These are phyloP conservation scores for Origma solitaria DNA, from an alignment of 2,113 vertebrate genomes.

Conservation along the genomic window DNA sequence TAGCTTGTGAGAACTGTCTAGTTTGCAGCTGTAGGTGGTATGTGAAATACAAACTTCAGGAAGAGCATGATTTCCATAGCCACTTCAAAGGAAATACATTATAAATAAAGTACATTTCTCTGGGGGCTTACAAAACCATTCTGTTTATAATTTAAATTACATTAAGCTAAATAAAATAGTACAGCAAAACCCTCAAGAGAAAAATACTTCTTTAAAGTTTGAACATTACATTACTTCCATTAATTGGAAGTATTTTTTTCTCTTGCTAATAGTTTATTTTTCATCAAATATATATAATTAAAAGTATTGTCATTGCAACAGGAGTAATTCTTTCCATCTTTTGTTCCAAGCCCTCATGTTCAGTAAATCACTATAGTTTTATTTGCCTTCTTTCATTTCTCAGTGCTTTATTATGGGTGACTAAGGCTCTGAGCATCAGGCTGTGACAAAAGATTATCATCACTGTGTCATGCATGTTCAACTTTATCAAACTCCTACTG, in stretches of 20 bases:
- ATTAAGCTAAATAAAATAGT: conserved; percentile 45
- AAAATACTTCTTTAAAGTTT: conserved; percentile 49
- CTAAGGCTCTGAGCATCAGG: neutral
- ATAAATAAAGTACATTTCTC: conserved; percentile 52
- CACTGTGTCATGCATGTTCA: accelerated
- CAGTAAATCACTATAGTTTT: neutral
- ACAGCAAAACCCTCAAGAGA: neutral
- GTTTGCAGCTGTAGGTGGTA: conserved; percentile 25
- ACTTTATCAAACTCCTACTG: neutral
- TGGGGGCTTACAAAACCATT: conserved; percentile 26
- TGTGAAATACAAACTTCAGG: neutral
- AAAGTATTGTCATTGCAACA: neutral
- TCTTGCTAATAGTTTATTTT: conserved; percentile 22
- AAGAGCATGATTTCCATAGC: conserved; percentile 30
- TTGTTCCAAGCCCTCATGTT: neutral
- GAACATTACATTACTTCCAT: conserved; percentile 24
- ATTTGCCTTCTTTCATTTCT: neutral
- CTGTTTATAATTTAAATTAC: conserved; percentile 53
- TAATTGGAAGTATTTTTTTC: conserved; percentile 47
- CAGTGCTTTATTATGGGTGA: neutral
- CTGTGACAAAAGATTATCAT: neutral
- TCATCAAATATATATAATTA: conserved; percentile 29
- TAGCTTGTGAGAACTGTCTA: neutral
- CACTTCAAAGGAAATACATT: conserved; percentile 50
- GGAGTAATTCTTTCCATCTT: neutral